These are phyloP conservation scores for Thera obeliscata DNA, from an alignment of 2,888 invertebrate genomes.

Conservation along the genomic window DNA sequence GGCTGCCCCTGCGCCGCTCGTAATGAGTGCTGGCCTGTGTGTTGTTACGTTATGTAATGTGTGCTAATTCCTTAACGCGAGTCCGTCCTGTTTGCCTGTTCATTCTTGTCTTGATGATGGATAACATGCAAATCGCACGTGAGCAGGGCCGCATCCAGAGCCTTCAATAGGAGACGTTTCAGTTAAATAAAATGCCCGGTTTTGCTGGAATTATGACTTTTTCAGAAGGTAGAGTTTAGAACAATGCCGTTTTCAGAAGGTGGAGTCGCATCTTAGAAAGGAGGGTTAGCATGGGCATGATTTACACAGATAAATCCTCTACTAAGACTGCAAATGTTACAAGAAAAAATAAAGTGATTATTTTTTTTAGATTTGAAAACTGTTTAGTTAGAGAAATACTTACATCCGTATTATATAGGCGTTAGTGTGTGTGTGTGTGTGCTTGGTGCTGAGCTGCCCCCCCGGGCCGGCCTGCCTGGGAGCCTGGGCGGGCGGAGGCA, in stretches of 20 bases:
- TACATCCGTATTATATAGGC: no score
- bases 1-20: background rate
- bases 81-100: slow-evolving; percentile 26
- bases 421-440: no score
- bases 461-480: background rate
- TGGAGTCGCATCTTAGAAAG: no score
- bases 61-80: slow-evolving; percentile 22
- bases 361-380: no score
- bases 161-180: background rate
- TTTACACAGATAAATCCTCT: no score
- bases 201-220: no score
- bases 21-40: slow-evolving; percentile 1
- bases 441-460: background rate
- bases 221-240: no score
- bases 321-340: no score
- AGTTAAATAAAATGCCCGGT: no score
- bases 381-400: background rate
- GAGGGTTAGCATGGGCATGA: no score
- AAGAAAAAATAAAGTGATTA: no score
- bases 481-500: background rate
- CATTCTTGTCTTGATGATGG: slow-evolving; percentile 34
- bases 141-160: slow-evolving; percentile 3
- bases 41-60: background rate
- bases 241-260: no score
- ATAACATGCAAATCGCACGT: slow-evolving; percentile 33